Percentiles rank a stretch among this genome's conserved stretches.
phyloP scores from a whole-genome alignment of 2,888 invertebrate species.

The Lamellibrachia columna region DNA sequence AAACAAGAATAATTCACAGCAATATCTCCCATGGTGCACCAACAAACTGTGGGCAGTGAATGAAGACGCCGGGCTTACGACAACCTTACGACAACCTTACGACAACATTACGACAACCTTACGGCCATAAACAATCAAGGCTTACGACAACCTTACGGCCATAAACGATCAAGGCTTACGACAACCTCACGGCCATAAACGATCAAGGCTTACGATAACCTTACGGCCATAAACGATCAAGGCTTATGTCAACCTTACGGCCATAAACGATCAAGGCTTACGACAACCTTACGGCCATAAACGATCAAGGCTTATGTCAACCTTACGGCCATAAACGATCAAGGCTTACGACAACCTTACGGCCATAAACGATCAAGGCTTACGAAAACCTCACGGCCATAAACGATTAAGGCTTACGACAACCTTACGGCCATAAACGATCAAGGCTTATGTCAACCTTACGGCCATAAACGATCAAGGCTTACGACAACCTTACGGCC shows the following conservation, averaged over 20 bases:
- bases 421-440: not conserved
- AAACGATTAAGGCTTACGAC: not conserved
- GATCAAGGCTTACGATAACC: not conserved
- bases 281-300: not conserved
- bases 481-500: not conserved
- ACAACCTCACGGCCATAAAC: not conserved
- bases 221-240: not conserved
- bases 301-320: not conserved
- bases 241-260: not conserved
- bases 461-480: not conserved
- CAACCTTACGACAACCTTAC: not conserved
- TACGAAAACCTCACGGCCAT: not conserved
- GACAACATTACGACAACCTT: not conserved
- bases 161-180: not conserved
- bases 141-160: not conserved
- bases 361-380: not conserved
- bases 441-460: not conserved
- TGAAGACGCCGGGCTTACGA: not conserved
- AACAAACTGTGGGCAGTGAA: not conserved
- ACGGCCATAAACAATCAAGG: not conserved
- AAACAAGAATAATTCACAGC: not conserved
- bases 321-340: not conserved
- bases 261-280: not conserved
- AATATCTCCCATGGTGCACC: not conserved
- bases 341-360: not conserved